Conservation (phyloP, 2,888 invertebrate species). For the Myopa testacea region DNA sequence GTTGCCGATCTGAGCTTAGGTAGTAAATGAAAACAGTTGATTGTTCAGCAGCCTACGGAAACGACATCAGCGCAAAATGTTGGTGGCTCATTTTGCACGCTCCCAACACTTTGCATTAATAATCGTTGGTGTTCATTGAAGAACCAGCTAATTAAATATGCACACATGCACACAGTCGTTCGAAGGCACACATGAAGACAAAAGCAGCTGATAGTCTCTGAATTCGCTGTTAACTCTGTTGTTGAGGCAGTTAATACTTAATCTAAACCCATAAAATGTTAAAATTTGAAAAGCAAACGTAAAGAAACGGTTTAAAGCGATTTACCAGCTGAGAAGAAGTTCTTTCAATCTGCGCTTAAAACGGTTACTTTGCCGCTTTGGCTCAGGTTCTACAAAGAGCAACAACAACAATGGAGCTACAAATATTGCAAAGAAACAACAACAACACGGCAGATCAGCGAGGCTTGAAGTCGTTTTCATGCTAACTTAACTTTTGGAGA, state of each 20-base stretch:
- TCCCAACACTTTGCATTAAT: no score
- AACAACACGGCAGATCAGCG: conserved; percentile 45
- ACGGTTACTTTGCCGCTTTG: conserved; percentile 20
- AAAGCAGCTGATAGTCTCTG: no score
- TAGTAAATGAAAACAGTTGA: neutral
- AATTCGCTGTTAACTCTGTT: no score
- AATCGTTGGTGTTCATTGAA: no score
- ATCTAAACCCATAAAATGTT: no score
- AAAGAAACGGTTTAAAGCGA: neutral
- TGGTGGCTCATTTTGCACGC: neutral
- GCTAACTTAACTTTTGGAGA: conserved; percentile 37
- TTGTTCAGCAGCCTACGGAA: conserved; percentile 4
- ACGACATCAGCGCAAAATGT: neutral
- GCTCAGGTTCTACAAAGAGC: conserved; percentile 24
- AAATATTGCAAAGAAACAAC: conserved; percentile 30
- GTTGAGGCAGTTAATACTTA: no score
- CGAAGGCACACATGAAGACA: no score
- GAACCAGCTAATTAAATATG: no score
- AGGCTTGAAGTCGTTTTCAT: conserved; percentile 47
- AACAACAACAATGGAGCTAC: conserved; percentile 9
- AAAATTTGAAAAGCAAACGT: no score
- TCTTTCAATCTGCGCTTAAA: neutral
- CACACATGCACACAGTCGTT: no score
- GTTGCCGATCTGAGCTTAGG: neutral
- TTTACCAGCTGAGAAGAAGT: neutral